Conservation (phyloP, 2,113 vertebrate genomes). For the Campylomormyrus numenius region DNA sequence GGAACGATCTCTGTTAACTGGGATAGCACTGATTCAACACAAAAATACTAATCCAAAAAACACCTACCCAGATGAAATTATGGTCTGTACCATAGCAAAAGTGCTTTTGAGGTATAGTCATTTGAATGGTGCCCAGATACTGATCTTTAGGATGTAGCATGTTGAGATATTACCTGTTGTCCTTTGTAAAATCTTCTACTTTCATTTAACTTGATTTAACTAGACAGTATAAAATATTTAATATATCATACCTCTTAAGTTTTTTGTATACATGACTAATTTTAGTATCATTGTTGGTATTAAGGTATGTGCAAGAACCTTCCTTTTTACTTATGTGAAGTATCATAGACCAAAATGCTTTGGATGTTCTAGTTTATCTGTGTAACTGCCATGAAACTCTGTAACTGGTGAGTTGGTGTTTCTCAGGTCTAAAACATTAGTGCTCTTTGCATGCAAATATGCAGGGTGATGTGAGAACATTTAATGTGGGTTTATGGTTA, state of each 20-base stretch:
- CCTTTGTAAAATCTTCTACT: background rate
- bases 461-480: background rate
- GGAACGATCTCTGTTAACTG: background rate
- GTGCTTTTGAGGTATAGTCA: background rate
- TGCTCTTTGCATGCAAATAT: background rate
- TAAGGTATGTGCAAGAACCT: background rate
- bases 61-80: background rate
- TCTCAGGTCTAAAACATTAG: background rate
- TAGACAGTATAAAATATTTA: background rate
- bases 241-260: background rate
- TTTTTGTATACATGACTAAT: background rate
- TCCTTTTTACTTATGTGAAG: background rate
- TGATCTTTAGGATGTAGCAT: background rate
- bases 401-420: background rate
- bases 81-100: background rate
- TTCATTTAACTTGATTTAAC: background rate
- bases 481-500: background rate
- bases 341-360: background rate
- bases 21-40: background rate
- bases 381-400: background rate
- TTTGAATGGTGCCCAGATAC: background rate
- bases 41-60: background rate
- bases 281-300: background rate
- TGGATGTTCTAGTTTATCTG: background rate
- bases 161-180: background rate